Conservation (phyloP, 2,797 vertebrate genomes). For the Poeciliopsis turneri region DNA sequence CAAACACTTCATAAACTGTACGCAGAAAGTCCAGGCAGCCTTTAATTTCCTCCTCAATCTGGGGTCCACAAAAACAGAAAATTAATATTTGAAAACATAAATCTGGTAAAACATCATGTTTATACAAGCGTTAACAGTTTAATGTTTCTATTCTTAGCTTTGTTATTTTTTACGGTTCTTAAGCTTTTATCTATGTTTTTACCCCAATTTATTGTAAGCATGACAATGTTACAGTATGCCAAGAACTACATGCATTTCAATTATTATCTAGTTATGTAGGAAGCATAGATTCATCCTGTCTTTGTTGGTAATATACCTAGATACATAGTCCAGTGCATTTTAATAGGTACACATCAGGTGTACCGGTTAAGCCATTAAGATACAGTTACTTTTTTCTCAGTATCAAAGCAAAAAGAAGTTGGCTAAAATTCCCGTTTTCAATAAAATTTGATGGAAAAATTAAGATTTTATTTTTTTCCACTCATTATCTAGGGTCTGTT, state of each 20-base stretch:
- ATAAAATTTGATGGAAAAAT: not conserved
- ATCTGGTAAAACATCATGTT: not conserved
- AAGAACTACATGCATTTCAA: not conserved
- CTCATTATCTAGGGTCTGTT: not conserved
- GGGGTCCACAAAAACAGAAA: slow-evolving; percentile 28
- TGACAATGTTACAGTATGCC: not conserved
- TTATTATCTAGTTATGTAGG: not conserved
- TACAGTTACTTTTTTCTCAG: not conserved
- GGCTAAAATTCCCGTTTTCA: not conserved
- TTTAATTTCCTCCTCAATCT: slow-evolving; percentile 96
- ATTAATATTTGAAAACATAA: not conserved
- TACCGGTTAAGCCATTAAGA: not conserved
- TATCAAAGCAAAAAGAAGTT: not conserved
- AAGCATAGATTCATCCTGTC: not conserved
- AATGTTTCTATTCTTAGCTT: not conserved
- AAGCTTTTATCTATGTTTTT: not conserved
- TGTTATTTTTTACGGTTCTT: not conserved
- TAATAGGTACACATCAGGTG: not conserved
- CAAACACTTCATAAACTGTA: slow-evolving; percentile 90
- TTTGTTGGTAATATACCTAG: not conserved
- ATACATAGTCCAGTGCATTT: not conserved
- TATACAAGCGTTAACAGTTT: not conserved
- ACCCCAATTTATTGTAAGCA: not conserved
- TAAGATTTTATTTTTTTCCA: not conserved
- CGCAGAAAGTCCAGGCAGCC: slow-evolving; percentile 94